Evolutionary conservation across 1,140 invertebrate species (phyloP), one percentile per base, ranked within the genome.

Genomic region (Tetramorium alpestre): DNA sequence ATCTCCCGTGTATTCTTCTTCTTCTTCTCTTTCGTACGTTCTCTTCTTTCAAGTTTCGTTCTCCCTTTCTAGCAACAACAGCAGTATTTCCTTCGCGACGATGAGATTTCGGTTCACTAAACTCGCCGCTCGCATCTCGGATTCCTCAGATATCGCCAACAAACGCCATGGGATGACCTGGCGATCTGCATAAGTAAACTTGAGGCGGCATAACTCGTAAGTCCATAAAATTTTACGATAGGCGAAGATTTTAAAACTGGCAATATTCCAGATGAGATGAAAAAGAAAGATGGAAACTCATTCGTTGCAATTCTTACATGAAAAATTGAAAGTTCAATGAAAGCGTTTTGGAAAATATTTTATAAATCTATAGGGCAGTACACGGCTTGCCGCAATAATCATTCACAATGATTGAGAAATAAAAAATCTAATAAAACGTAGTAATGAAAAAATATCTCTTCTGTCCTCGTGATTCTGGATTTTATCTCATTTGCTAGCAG

Each of bases 181-280:
- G 41, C 80, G 67, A 82, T 82, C 51, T 82, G 69, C 54, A 75
- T 58, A 84, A 84, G 69, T 75, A 58, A 84, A 80, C 44, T n/a
- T 67, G 13, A 67, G 62, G 67, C 25, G 28, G n/a, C 60, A 67
- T 51, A 51, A 22, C n/a, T 54, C 13, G 22, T 38, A 22, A 60
- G 22, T 76, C 3, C 16, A 6, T 54, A 28, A 69, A 54, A 54
- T 41, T 69, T 56, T 69, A 69, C n/a, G 47, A 69, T 33, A 44
- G 18, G n/a, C 18, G 8, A 64, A 47, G 33, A 67, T 67, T 80
- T 49, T 25, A 41, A 54, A 2, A 76, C 22, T 76, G 22, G 22
- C 22, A 44, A 18, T 44, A 38, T 41, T 69, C 13, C 62, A 28
- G 16, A 69, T 44, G 8, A 51, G n/a, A 44, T 41, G 33, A 33